These are phyloP conservation scores for Acholoe squamosa DNA, from an alignment of 2,888 invertebrate species.

Conservation along the genomic window DNA sequence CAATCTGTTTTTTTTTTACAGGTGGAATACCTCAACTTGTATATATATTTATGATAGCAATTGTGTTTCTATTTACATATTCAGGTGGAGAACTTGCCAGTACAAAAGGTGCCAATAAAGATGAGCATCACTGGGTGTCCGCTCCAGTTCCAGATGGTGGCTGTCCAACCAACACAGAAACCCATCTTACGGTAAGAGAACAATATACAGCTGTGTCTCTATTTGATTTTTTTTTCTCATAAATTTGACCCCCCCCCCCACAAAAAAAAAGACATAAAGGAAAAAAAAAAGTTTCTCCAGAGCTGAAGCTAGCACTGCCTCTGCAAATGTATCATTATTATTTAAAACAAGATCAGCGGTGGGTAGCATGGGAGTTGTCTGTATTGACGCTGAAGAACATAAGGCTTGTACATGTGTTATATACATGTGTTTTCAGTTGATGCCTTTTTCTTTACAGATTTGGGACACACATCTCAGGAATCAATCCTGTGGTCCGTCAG, in stretches of 20 bases:
- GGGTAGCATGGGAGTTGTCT: too few species aligned
- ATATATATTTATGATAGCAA: background rate
- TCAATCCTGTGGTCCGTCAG: slow-evolving; percentile 74
- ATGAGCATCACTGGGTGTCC: slow-evolving; percentile 81
- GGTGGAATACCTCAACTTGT: background rate
- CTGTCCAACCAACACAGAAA: slow-evolving; percentile 76
- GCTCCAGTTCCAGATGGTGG: slow-evolving; percentile 81
- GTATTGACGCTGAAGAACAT: too few species aligned
- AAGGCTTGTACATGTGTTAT: too few species aligned
- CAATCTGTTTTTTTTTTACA: too few species aligned
- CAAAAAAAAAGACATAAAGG: too few species aligned
- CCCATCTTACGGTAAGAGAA: slow-evolving; percentile 71
- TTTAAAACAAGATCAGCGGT: too few species aligned
- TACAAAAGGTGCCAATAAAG: slow-evolving; percentile 68
- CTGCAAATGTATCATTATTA: too few species aligned
- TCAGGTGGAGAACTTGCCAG: slow-evolving; percentile 27
- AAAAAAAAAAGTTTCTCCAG: too few species aligned
- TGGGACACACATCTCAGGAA: slow-evolving; percentile 81
- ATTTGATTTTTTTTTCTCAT: too few species aligned
- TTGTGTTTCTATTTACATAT: background rate
- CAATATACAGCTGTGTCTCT: background rate
- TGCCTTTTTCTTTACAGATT: slow-evolving; percentile 70
- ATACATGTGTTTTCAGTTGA: too few species aligned
- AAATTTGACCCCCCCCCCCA: background rate
- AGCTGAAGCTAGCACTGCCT: too few species aligned